phyloP scores from a whole-genome alignment of 2,113 vertebrate genomes.

The Cyphomyrus discorhynchus region DNA sequence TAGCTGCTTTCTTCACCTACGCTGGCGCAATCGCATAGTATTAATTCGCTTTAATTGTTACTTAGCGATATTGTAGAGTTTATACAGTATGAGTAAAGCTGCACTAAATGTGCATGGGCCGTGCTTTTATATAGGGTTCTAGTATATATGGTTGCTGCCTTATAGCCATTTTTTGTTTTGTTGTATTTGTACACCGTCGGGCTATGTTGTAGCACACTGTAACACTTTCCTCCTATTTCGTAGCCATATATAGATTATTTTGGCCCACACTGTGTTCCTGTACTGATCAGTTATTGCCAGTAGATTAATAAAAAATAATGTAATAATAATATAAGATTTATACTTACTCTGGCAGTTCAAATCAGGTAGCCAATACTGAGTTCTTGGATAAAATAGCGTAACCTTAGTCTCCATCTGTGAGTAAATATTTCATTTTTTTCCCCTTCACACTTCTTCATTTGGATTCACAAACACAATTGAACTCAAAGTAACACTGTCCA shows the following conservation, averaged over 20 bases:
- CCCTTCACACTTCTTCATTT: neutral
- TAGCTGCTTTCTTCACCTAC: conserved; percentile 35
- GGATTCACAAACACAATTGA: neutral
- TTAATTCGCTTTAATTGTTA: neutral
- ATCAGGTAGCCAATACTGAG: neutral
- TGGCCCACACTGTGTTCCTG: neutral
- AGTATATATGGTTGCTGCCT: neutral
- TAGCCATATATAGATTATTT: neutral
- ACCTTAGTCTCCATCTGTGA: neutral
- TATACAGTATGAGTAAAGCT: neutral
- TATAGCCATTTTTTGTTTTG: neutral
- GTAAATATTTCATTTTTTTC: neutral
- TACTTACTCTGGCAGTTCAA: neutral
- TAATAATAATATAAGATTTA: neutral
- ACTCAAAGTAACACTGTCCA: neutral
- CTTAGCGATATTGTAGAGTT: neutral
- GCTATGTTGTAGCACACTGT: neutral
- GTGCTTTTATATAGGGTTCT: neutral
- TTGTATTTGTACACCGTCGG: neutral
- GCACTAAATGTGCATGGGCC: neutral
- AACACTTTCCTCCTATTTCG: neutral
- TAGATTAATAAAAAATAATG: neutral
- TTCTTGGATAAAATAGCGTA: neutral
- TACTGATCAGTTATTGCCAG: neutral
- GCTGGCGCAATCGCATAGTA: neutral